Conservation (phyloP, 2,113 vertebrate species). For the Anarrhichthys ocellatus region DNA sequence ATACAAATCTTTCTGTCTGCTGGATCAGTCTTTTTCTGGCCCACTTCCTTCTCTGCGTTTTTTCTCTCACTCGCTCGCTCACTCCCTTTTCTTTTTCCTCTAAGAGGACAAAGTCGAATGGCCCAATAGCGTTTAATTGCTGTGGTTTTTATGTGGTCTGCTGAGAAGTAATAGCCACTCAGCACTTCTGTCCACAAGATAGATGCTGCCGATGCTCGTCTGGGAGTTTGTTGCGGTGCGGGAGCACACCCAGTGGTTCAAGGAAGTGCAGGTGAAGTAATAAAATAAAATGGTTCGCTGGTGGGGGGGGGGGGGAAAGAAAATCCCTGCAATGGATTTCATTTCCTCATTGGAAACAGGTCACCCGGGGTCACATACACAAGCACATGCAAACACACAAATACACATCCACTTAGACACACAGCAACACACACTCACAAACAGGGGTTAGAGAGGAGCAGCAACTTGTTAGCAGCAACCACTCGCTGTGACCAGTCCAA, state of each 20-base stretch:
- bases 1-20: constrained; percentile 54
- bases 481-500: constrained; percentile 59
- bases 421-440: constrained; percentile 28
- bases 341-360: constrained; percentile 75
- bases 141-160: constrained; percentile 83
- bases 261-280: constrained; percentile 79
- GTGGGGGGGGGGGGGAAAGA: not conserved
- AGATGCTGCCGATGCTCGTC: constrained; percentile 82
- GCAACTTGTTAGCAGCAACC: constrained; percentile 72
- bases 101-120: constrained; percentile 77
- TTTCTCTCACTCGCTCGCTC: constrained; percentile 31
- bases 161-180: constrained; percentile 83
- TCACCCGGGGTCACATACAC: constrained; percentile 55
- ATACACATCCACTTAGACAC: constrained; percentile 8
- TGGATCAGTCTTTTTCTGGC: constrained; percentile 38
- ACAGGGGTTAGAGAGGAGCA: constrained; percentile 53
- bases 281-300: constrained; percentile 73
- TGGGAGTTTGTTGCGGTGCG: constrained; percentile 63
- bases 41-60: constrained; percentile 35
- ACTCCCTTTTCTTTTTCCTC: constrained; percentile 43
- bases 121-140: constrained; percentile 85
- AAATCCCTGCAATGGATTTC: constrained; percentile 56
- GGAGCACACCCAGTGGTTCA: constrained; percentile 67
- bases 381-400: constrained; percentile 15
- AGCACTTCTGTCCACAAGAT: constrained; percentile 86